Percentiles rank a stretch among this genome's conserved stretches.
Evolutionary conservation across 2,888 invertebrate genomes (phyloP).

Genomic region (Tromatobia lineatoria): DNA sequence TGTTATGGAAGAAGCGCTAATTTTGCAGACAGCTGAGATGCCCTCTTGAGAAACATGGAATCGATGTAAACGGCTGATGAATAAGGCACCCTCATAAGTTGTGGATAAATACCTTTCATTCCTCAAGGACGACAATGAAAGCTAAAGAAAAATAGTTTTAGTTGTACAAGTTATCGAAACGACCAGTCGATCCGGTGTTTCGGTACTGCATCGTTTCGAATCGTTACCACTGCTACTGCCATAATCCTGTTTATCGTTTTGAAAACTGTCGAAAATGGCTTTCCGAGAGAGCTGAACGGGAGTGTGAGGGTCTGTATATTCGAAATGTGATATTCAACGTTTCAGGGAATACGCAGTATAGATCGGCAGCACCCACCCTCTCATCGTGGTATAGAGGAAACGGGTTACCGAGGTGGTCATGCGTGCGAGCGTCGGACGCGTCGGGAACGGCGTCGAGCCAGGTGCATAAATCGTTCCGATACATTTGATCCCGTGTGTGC

Average conservation of each 20-base stretch:
- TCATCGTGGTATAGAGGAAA: constrained; percentile 45
- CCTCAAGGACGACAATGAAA: background rate
- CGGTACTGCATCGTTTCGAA: constrained; percentile 48
- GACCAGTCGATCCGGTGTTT: constrained; percentile 51
- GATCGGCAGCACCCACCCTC: constrained; percentile 2
- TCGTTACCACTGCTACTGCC: constrained; percentile 33
- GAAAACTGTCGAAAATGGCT: constrained; percentile 59
- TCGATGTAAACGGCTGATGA: background rate
- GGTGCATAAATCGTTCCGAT: constrained; percentile 75
- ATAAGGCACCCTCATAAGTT: background rate
- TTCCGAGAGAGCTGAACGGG: constrained; percentile 31
- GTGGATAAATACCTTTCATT: background rate
- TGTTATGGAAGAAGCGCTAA: background rate
- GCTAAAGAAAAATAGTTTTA: constrained; percentile 17
- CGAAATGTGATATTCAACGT: constrained; percentile 56
- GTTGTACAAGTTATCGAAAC: constrained; percentile 61
- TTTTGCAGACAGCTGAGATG: background rate
- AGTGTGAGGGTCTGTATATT: constrained; percentile 26
- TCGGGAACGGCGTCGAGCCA: constrained; percentile 66
- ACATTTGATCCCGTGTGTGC: constrained; percentile 71
- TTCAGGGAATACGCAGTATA: constrained; percentile 21
- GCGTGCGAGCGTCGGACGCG: constrained; percentile 56
- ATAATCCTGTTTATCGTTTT: constrained; percentile 67
- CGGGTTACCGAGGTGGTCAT: constrained; percentile 64
- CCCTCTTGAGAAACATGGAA: background rate